Conservation (phyloP, 2,888 invertebrate species). For the Leptinotarsa peninsularis region DNA sequence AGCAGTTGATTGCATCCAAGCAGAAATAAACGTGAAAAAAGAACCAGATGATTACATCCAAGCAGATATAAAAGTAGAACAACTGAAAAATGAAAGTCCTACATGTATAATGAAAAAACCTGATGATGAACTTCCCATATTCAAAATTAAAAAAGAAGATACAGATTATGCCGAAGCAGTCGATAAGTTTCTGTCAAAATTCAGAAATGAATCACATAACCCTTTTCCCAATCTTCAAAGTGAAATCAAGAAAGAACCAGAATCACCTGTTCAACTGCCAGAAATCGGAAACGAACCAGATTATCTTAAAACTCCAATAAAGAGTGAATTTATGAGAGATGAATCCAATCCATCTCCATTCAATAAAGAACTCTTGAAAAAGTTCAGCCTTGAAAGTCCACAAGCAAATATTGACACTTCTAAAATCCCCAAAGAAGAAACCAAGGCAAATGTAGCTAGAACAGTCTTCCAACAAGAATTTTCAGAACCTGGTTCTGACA, state of each 20-base stretch:
- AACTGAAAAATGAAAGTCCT: neutral
- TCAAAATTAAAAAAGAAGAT: neutral
- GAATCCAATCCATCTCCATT: constrained; percentile 53
- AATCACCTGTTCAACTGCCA: constrained; percentile 18
- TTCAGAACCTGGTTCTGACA: constrained; percentile 2
- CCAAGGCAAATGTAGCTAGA: neutral
- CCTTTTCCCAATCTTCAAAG: neutral
- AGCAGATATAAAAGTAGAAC: neutral
- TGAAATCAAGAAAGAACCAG: constrained; percentile 37
- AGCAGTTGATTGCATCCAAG: neutral
- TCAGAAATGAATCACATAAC: neutral
- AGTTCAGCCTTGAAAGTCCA: constrained; percentile 43
- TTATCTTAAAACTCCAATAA: constrained; percentile 36
- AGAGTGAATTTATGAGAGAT: constrained; percentile 41
- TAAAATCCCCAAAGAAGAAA: neutral
- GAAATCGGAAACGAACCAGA: neutral
- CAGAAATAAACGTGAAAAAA: neutral
- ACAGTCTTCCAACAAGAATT: constrained; percentile 4
- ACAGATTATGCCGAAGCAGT: neutral
- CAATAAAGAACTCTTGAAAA: constrained; percentile 51
- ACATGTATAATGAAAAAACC: neutral
- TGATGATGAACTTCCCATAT: neutral
- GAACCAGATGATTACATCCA: constrained; percentile 11
- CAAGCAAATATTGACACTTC: constrained; percentile 23
- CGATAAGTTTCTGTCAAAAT: neutral